Conservation (phyloP, 2,797 vertebrate species). For the Smutsia gigantea region DNA sequence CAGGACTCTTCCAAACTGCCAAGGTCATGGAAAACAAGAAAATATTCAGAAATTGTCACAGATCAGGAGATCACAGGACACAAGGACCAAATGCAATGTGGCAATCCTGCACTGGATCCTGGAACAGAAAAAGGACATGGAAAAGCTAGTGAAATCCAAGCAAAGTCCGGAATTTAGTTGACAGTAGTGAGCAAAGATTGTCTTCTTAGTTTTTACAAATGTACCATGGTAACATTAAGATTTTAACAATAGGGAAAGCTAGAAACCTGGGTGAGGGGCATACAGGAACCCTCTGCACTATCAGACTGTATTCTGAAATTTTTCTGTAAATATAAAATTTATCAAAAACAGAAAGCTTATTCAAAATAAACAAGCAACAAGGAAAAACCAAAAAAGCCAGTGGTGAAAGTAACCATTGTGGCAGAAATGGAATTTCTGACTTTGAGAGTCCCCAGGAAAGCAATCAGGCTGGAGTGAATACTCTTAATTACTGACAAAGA, state of each 20-base stretch:
- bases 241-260: not conserved
- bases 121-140: not conserved
- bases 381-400: not conserved
- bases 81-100: not conserved
- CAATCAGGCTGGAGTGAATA: not conserved
- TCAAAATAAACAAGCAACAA: not conserved
- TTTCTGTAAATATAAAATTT: slow-evolving; percentile 1
- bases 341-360: slow-evolving; percentile 38
- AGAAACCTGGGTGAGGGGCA: not conserved
- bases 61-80: not conserved
- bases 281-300: not conserved
- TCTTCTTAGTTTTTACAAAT: slow-evolving; percentile 36
- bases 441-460: not conserved
- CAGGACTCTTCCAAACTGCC: slow-evolving; percentile 40
- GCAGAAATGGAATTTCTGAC: not conserved
- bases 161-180: not conserved
- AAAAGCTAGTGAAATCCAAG: slow-evolving; percentile 35
- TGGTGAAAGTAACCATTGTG: not conserved
- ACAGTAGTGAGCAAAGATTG: not conserved
- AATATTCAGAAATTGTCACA: slow-evolving; percentile 38
- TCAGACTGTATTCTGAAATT: not conserved
- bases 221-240: not conserved
- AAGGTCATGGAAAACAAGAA: slow-evolving; percentile 51
- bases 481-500: not conserved
- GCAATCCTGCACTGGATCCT: not conserved